Percentiles rank a stretch among this genome's conserved stretches.
Conservation (phyloP, 2,888 invertebrate species). For the Apamea crenata region DNA sequence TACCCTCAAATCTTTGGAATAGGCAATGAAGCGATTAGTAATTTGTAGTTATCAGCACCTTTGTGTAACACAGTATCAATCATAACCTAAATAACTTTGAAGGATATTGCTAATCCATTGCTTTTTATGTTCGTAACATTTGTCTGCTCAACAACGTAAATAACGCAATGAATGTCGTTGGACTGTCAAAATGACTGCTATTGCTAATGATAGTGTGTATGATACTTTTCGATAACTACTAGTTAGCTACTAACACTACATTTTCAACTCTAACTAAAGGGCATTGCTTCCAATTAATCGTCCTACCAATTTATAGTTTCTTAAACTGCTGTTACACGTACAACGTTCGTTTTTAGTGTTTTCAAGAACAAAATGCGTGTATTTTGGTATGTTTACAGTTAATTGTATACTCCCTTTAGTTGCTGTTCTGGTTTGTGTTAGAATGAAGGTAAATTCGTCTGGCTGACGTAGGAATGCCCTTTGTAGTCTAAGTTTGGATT, state of each 20-base stretch:
- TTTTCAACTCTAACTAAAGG: constrained; percentile 14
- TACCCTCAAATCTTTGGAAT: background rate
- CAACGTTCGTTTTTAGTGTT: constrained; percentile 37
- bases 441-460: constrained; percentile 28
- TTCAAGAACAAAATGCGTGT: constrained; percentile 43
- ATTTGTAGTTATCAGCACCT: too few species aligned
- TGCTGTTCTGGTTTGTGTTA: constrained; percentile 62
- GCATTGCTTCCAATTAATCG: constrained; percentile 33
- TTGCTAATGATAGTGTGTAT: too few species aligned
- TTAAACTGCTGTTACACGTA: constrained; percentile 1
- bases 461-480: constrained; percentile 40
- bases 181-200: background rate
- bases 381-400: constrained; percentile 54
- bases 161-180: background rate
- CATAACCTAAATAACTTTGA: too few species aligned
- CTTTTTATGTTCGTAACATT: background rate
- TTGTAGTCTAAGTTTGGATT: constrained; percentile 53
- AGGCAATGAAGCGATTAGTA: background rate
- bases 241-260: background rate
- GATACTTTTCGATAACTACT: background rate
- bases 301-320: constrained; percentile 20
- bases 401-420: constrained; percentile 27
- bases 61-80: too few species aligned
- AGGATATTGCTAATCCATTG: background rate
- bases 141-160: background rate